Conservation (phyloP, 2,797 vertebrate genomes). For the Cyprinella venusta region DNA sequence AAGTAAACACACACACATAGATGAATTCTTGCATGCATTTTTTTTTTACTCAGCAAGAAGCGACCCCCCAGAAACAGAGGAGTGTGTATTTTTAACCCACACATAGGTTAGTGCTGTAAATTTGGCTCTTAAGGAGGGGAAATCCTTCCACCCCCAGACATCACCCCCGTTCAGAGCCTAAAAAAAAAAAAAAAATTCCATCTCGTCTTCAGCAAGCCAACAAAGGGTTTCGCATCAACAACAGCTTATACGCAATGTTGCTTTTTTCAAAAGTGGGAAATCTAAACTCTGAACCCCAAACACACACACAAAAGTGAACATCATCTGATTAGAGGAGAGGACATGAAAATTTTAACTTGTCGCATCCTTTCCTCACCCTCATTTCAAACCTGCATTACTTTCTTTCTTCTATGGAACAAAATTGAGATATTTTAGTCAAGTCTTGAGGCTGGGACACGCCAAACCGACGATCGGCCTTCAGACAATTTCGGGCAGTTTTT, state of each 20-base stretch:
- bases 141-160: conserved; percentile 69
- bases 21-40: conserved; percentile 18
- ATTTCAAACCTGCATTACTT: too few relatives aligned
- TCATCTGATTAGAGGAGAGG: not conserved
- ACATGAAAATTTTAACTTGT: not conserved
- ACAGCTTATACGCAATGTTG: not conserved
- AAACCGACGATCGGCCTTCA: too few relatives aligned
- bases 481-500: too few relatives aligned
- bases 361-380: not conserved
- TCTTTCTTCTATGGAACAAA: too few relatives aligned
- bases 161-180: not conserved
- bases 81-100: conserved; percentile 62
- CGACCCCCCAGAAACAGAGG: conserved; percentile 65
- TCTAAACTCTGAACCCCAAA: not conserved
- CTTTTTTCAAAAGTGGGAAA: not conserved
- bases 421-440: too few relatives aligned
- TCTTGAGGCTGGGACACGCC: too few relatives aligned
- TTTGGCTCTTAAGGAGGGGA: conserved; percentile 67
- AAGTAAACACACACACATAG: not conserved
- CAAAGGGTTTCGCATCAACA: not conserved
- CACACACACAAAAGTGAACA: not conserved
- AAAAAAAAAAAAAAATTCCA: conserved; percentile 55
- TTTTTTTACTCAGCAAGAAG: conserved; percentile 52
- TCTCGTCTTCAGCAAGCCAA: not conserved
- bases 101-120: conserved; percentile 55